Conservation (phyloP, 2,888 invertebrate species). For the Pharmacophagus antenor region DNA sequence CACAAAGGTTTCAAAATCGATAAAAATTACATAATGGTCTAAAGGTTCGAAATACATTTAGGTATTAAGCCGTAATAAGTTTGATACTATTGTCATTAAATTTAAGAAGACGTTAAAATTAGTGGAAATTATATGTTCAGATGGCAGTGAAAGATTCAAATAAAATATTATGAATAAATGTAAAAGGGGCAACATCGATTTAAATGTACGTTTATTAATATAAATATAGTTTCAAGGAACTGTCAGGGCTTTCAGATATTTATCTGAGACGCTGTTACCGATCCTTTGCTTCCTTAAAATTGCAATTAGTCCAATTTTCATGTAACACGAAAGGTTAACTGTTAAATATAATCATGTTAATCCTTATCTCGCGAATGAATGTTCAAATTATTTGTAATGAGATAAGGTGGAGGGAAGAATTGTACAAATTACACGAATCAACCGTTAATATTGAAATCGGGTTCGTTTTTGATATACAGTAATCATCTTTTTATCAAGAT, state of each 20-base stretch:
- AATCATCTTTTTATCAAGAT: conserved; percentile 4
- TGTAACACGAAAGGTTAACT: conserved; percentile 14
- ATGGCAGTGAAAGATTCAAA: neutral
- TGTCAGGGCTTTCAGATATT: conserved; percentile 22
- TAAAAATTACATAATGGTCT: too few species aligned
- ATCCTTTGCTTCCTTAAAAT: conserved; percentile 19
- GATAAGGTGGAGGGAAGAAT: neutral
- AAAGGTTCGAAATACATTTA: too few species aligned
- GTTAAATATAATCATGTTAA: conserved; percentile 21
- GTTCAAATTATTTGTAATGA: conserved; percentile 10
- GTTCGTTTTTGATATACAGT: conserved; percentile 1
- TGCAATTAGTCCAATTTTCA: conserved; percentile 21
- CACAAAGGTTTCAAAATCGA: too few species aligned
- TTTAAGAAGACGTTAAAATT: neutral
- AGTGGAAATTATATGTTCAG: neutral
- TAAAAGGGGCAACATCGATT: conserved; percentile 11
- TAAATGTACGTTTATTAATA: conserved; percentile 18
- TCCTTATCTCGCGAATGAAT: conserved; percentile 15
- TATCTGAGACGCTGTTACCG: conserved; percentile 16
- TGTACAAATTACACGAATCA: neutral
- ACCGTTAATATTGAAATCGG: neutral
- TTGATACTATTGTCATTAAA: neutral
- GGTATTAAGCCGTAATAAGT: too few species aligned
- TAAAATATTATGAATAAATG: conserved; percentile 6
- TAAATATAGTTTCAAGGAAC: conserved; percentile 18